Evolutionary conservation across 2,888 invertebrate genomes (phyloP).

Genomic region (Tortrix viridana): DNA sequence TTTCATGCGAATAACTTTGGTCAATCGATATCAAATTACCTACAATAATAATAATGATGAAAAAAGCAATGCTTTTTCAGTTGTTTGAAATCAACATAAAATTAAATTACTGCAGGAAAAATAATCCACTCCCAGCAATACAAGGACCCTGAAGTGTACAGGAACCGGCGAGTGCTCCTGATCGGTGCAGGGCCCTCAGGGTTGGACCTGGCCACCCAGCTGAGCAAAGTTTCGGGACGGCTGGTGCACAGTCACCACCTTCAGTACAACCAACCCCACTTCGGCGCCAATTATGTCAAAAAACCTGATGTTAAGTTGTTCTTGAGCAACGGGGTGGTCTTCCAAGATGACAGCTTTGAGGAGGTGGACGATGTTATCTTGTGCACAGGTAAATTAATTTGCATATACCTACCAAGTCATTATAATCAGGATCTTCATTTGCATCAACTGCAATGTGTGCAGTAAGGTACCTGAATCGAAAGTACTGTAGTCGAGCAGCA

Average conservation of each 20-base stretch:
- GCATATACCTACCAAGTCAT: no score
- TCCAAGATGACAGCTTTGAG: conserved; percentile 85
- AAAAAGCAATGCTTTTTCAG: background rate
- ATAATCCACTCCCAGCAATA: conserved; percentile 90
- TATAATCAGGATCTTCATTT: no score
- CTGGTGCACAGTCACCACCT: conserved; percentile 83
- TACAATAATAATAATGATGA: background rate
- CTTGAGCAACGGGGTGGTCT: conserved; percentile 76
- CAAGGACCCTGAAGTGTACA: conserved; percentile 85
- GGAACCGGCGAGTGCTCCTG: conserved; percentile 84
- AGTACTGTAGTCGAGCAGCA: no score
- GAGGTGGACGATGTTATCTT: conserved; percentile 87
- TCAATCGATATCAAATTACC: no score
- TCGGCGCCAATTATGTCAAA: conserved; percentile 78
- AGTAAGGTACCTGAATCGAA: no score
- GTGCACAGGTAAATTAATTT: conserved; percentile 87
- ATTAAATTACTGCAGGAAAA: conserved; percentile 67
- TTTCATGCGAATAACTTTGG: no score
- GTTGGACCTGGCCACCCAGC: conserved; percentile 87
- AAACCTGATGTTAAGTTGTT: conserved; percentile 82
- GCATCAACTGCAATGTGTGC: no score
- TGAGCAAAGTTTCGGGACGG: conserved; percentile 77
- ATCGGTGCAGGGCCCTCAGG: conserved; percentile 91
- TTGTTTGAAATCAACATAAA: background rate
- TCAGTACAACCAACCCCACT: conserved; percentile 71